These are phyloP conservation scores for Drosophila kikkawai DNA, from an alignment of 1,140 invertebrate genomes.

Conservation along the genomic window DNA sequence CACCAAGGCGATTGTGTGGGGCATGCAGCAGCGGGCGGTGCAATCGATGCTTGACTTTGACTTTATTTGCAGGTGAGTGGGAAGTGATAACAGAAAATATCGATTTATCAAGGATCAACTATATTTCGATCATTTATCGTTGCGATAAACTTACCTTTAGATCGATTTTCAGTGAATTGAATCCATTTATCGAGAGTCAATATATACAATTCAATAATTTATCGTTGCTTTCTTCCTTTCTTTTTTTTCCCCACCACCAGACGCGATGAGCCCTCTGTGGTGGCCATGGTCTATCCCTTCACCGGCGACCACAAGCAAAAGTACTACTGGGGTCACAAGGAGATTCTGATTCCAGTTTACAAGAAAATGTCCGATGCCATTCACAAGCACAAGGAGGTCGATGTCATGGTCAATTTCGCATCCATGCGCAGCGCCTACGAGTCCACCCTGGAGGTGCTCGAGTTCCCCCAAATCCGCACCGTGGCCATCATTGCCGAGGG, in stretches of 20 bases:
- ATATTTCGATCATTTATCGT: no score
- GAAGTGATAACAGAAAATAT: slow-evolving; percentile 72
- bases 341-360: slow-evolving; percentile 97
- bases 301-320: slow-evolving; percentile 99
- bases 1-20: slow-evolving; percentile 99
- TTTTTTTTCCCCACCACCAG: slow-evolving; percentile 89
- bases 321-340: slow-evolving; percentile 99
- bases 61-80: slow-evolving; percentile 93
- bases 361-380: slow-evolving; percentile 99
- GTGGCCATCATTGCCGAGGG: slow-evolving; percentile 99
- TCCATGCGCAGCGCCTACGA: slow-evolving; percentile 99
- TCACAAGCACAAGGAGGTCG: slow-evolving; percentile 96
- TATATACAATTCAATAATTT: no score
- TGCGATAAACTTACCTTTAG: no score
- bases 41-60: slow-evolving; percentile 99
- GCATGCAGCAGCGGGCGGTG: slow-evolving; percentile 99
- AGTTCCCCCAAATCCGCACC: slow-evolving; percentile 96
- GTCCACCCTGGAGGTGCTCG: slow-evolving; percentile 95
- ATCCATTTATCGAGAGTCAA: no score
- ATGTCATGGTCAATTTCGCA: slow-evolving; percentile 99
- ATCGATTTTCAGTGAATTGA: no score
- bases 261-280: slow-evolving; percentile 94
- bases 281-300: slow-evolving; percentile 99
- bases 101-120: no score
- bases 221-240: background rate